phyloP scores from a whole-genome alignment of 2,888 invertebrate species.

The Papilio protenor region DNA sequence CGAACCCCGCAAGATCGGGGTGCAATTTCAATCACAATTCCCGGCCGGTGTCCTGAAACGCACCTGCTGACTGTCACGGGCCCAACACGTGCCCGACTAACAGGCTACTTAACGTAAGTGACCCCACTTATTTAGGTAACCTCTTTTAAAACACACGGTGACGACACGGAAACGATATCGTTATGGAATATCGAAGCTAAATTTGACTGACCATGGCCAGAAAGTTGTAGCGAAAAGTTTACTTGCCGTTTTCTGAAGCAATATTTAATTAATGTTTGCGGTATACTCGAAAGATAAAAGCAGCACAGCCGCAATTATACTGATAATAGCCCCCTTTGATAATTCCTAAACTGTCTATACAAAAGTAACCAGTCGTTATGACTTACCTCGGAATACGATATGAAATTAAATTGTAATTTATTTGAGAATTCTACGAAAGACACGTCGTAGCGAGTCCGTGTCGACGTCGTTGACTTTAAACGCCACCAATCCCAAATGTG shows the following conservation, averaged over 20 bases:
- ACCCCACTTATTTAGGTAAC: conserved; percentile 67
- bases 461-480: background rate
- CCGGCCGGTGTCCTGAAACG: conserved; percentile 59
- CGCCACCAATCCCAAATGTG: conserved; percentile 68
- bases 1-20: conserved; percentile 62
- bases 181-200: background rate
- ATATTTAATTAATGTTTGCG: too few species aligned
- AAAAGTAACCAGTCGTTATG: background rate
- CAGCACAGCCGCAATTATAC: too few species aligned
- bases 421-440: background rate
- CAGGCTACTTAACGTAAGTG: conserved; percentile 82
- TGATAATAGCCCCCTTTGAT: background rate
- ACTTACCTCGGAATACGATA: too few species aligned
- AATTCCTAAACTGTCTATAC: background rate
- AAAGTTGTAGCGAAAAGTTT: too few species aligned
- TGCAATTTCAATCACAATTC: conserved; percentile 79
- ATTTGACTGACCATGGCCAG: background rate
- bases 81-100: conserved; percentile 76
- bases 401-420: too few species aligned
- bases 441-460: background rate
- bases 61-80: conserved; percentile 75
- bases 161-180: conserved; percentile 33
- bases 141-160: background rate
- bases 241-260: too few species aligned
- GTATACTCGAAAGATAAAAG: background rate